A percentile compares a stretch with the other conserved stretches of the same genome.
Evolutionary conservation across 2,797 vertebrate species (phyloP).

Genomic region (Ctenosaura bakeri): DNA sequence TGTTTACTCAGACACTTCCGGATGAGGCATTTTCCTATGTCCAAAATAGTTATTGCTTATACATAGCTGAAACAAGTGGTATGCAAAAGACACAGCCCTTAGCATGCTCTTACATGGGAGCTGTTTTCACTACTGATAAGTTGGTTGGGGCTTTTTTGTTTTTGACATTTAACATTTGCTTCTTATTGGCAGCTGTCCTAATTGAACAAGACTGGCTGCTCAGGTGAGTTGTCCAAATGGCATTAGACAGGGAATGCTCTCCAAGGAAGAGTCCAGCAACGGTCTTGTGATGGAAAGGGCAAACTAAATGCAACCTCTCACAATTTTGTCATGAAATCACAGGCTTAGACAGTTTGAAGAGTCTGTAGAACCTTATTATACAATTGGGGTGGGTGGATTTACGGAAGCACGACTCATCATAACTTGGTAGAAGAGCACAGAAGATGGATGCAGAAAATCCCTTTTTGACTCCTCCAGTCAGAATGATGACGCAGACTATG

Average conservation of each 20-base stretch:
- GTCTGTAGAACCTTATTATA: not conserved
- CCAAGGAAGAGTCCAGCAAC: constrained; percentile 39
- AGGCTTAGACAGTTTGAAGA: not conserved
- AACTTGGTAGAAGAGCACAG: not conserved
- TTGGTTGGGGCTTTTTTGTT: not conserved
- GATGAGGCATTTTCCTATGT: not conserved
- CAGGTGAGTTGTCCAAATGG: constrained; percentile 59
- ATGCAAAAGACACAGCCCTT: constrained; percentile 35
- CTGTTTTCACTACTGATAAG: constrained; percentile 12
- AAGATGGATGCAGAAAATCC: not conserved
- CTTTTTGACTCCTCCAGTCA: too few relatives aligned
- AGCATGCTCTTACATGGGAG: constrained; percentile 27
- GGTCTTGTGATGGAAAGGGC: constrained; percentile 53
- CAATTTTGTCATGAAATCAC: constrained; percentile 47
- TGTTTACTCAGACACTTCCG: not conserved
- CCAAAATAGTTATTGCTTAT: not conserved
- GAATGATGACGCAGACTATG: not conserved
- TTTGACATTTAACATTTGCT: constrained; percentile 64
- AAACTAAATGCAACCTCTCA: constrained; percentile 49
- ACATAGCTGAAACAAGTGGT: constrained; percentile 6
- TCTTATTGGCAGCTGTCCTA: constrained; percentile 61
- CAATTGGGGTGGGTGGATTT: not conserved
- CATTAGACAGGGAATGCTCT: constrained; percentile 32
- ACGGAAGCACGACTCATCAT: not conserved
- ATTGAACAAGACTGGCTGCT: constrained; percentile 59